Conservation (phyloP, 2,797 vertebrate species). For the Melanogrammus aeglefinus region DNA sequence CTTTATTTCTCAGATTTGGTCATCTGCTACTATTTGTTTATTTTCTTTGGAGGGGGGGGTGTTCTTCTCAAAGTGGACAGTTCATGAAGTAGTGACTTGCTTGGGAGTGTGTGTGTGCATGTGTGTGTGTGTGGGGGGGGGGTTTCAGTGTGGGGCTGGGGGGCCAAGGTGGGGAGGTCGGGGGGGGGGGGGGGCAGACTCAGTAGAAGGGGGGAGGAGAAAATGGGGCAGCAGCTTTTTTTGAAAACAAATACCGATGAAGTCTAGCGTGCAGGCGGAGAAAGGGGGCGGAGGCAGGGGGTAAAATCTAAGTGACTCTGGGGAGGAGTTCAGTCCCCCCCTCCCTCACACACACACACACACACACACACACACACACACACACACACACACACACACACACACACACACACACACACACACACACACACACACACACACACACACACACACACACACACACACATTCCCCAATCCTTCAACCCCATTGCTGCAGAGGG, state of each 20-base stretch:
- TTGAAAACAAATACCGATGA: conserved; percentile 73
- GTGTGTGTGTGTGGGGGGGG: too few species aligned
- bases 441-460: too few species aligned
- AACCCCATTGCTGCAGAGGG: conserved; percentile 61
- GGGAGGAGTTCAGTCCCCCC: conserved; percentile 38
- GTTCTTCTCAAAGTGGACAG: too few species aligned
- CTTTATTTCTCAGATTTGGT: too few species aligned
- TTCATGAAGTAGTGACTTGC: conserved; percentile 38
- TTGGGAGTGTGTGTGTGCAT: not conserved
- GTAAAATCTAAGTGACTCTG: conserved; percentile 58
- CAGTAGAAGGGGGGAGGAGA: conserved; percentile 24
- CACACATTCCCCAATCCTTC: conserved; percentile 18
- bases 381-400: too few species aligned
- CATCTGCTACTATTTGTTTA: too few species aligned
- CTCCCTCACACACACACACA: not conserved
- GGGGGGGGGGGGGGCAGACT: not conserved
- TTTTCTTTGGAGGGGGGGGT: too few species aligned
- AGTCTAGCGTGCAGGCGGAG: conserved; percentile 66
- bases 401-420: too few species aligned
- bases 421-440: too few species aligned
- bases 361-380: too few species aligned
- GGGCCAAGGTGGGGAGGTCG: conserved; percentile 31
- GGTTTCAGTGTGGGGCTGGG: conserved; percentile 10
- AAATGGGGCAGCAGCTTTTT: conserved; percentile 43
- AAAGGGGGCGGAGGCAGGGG: conserved; percentile 51